phyloP scores from a whole-genome alignment of 2,113 vertebrate genomes.

The Dolichotis patagonum region DNA sequence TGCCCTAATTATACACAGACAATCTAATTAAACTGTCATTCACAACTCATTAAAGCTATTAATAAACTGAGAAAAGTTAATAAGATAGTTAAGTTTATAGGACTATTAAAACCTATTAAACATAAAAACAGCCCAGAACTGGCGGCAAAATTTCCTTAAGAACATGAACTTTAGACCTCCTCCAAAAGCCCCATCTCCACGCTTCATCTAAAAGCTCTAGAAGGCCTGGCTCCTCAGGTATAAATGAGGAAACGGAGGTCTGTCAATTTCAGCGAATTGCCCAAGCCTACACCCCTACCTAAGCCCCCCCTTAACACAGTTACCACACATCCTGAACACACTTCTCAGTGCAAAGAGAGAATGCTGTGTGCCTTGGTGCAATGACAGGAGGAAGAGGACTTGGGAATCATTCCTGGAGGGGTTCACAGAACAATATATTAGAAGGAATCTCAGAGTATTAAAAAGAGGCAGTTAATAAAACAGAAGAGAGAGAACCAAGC shows the following conservation, averaged over 20 bases:
- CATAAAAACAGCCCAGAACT: constrained; percentile 18
- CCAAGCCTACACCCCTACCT: constrained; percentile 16
- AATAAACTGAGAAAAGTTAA: constrained; percentile 17
- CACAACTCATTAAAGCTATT: constrained; percentile 56
- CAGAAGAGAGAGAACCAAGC: not conserved
- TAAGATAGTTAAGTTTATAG: not conserved
- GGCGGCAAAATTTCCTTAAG: not conserved
- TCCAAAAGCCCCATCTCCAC: not conserved
- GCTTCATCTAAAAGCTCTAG: not conserved
- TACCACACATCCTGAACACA: constrained; percentile 46
- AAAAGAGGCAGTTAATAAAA: not conserved
- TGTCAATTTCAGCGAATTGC: not conserved
- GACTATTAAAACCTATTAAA: constrained; percentile 41
- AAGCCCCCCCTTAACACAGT: not conserved
- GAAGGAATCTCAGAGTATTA: not conserved
- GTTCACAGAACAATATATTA: not conserved
- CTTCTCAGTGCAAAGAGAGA: constrained; percentile 45
- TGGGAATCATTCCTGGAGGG: not conserved
- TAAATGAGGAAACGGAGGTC: constrained; percentile 69
- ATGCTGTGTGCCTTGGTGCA: not conserved
- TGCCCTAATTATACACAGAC: constrained; percentile 66
- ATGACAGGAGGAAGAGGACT: not conserved
- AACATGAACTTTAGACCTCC: not conserved
- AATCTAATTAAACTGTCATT: constrained; percentile 64
- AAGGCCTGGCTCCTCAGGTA: not conserved